phyloP scores from a whole-genome alignment of 2,888 invertebrate species.

The Julus scanicus region DNA sequence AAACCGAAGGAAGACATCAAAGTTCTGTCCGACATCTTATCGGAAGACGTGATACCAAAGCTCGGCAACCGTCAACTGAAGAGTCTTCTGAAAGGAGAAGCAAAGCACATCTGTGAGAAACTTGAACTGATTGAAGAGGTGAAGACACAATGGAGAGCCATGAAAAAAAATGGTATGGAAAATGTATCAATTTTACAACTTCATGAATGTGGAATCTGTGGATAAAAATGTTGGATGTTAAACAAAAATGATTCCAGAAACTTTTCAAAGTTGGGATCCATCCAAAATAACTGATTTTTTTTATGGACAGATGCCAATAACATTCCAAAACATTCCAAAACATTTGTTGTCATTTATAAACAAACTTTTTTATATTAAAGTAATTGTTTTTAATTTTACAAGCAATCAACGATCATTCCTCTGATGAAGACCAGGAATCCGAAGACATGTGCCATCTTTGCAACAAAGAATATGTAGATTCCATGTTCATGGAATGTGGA shows the following conservation, averaged over 20 bases:
- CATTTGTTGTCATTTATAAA: no score
- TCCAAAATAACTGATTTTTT: no score
- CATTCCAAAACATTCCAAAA: no score
- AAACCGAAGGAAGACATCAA: not conserved
- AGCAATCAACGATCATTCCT: not conserved
- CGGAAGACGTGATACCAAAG: not conserved
- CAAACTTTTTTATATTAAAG: no score
- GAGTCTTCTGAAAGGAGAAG: not conserved
- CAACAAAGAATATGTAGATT: not conserved
- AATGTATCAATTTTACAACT: not conserved
- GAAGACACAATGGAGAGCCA: not conserved
- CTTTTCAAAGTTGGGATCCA: no score
- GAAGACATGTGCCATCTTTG: not conserved
- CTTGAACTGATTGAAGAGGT: not conserved
- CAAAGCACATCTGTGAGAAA: not conserved
- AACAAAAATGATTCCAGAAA: no score
- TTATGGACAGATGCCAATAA: no score
- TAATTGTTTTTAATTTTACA: not conserved
- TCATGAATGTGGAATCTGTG: not conserved
- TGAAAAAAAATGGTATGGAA: not conserved
- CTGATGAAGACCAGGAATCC: not conserved
- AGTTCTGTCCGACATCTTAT: not conserved
- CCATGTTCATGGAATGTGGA: not conserved
- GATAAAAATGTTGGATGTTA: not conserved
- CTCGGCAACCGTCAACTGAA: not conserved